Conservation (phyloP, 2,113 vertebrate species). For the Heterochromis multidens region DNA sequence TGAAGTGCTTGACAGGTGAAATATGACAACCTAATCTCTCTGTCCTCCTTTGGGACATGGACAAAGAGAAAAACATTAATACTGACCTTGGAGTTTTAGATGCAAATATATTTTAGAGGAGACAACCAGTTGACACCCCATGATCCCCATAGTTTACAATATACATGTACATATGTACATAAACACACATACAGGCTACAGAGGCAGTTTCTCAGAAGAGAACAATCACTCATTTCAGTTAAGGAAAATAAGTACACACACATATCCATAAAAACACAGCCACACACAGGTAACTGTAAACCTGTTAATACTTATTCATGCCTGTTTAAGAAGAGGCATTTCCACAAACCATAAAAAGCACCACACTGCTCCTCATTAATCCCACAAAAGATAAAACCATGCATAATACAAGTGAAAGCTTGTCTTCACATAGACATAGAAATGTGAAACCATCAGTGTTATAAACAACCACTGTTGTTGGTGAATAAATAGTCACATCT, state of each 20-base stretch:
- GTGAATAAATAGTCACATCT: constrained; percentile 10
- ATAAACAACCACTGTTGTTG: not conserved
- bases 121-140: constrained; percentile 30
- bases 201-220: not conserved
- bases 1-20: constrained; percentile 68
- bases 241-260: not conserved
- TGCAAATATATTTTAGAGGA: constrained; percentile 63
- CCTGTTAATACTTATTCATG: not conserved
- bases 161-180: constrained; percentile 2
- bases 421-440: constrained; percentile 48
- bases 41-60: constrained; percentile 51
- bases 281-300: not conserved
- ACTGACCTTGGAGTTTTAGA: constrained; percentile 67
- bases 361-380: not conserved
- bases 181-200: not conserved
- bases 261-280: not conserved
- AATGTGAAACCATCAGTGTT: not conserved
- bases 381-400: not conserved
- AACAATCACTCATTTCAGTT: not conserved
- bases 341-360: not conserved
- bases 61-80: constrained; percentile 57
- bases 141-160: constrained; percentile 25
- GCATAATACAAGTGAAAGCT: not conserved
- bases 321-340: not conserved
- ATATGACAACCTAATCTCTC: constrained; percentile 64